A percentile compares a stretch with the other conserved stretches of the same genome.
phyloP scores from a whole-genome alignment of 2,888 invertebrate species.

The Craniophora ligustri region DNA sequence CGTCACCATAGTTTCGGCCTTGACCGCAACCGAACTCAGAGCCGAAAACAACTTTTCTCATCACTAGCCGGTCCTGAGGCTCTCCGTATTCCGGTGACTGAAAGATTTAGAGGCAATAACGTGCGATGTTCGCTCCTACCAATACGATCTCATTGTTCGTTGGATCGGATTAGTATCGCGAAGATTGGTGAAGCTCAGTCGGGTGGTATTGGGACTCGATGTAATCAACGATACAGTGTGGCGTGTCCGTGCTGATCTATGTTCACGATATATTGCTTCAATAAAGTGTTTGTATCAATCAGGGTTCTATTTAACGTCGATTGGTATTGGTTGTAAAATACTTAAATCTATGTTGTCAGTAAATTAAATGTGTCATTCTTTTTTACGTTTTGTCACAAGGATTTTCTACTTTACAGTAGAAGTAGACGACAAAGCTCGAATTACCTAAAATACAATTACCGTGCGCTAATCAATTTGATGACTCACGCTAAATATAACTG shows the following conservation, averaged over 20 bases:
- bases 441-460: no score
- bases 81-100: constrained; percentile 66
- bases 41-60: constrained; percentile 24
- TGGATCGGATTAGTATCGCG: constrained; percentile 80
- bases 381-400: no score
- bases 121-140: constrained; percentile 76
- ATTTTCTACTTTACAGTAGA: no score
- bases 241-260: constrained; percentile 53
- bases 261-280: constrained; percentile 45
- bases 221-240: constrained; percentile 58
- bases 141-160: constrained; percentile 82
- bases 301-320: not conserved
- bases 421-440: no score
- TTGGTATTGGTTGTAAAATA: no score
- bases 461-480: no score
- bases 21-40: constrained; percentile 23
- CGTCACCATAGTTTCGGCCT: constrained; percentile 25
- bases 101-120: constrained; percentile 88
- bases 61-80: constrained; percentile 51
- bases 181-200: constrained; percentile 67
- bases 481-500: no score
- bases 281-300: constrained; percentile 49
- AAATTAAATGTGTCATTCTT: no score
- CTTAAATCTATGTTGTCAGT: no score
- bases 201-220: constrained; percentile 54